These are phyloP conservation scores for Lordiphosa collinella DNA, from an alignment of 1,140 invertebrate species.

Conservation along the genomic window DNA sequence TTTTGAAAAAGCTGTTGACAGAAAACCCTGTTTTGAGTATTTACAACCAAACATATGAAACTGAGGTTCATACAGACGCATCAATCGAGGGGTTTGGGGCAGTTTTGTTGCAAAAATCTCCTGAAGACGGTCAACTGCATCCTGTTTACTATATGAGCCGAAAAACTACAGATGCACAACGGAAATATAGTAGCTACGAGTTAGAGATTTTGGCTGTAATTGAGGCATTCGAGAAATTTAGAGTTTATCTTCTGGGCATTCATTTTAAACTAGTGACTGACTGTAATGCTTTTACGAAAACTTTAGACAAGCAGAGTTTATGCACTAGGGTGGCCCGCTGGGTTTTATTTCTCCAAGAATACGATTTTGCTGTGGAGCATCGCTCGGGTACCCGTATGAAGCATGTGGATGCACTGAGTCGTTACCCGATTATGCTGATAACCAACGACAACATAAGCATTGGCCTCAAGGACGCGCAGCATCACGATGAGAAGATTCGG, in stretches of 20 bases:
- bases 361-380: not conserved
- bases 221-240: conserved; percentile 1
- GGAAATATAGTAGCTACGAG: not conserved
- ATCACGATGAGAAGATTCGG: not conserved
- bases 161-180: too few species aligned
- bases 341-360: not conserved
- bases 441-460: too few species aligned
- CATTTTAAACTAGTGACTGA: conserved; percentile 6
- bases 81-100: too few species aligned
- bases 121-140: too few species aligned
- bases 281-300: conserved; percentile 10
- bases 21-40: too few species aligned
- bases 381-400: not conserved
- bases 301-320: not conserved
- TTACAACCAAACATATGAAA: too few species aligned
- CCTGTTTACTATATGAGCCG: too few species aligned
- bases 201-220: conserved; percentile 2
- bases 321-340: not conserved
- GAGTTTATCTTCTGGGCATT: conserved; percentile 5
- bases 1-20: too few species aligned
- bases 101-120: too few species aligned
- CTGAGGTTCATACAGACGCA: too few species aligned
- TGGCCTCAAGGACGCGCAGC: not conserved
- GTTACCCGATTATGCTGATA: not conserved
- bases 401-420: not conserved